phyloP scores from a whole-genome alignment of 2,888 invertebrate genomes.

The Ormyrus labotus region DNA sequence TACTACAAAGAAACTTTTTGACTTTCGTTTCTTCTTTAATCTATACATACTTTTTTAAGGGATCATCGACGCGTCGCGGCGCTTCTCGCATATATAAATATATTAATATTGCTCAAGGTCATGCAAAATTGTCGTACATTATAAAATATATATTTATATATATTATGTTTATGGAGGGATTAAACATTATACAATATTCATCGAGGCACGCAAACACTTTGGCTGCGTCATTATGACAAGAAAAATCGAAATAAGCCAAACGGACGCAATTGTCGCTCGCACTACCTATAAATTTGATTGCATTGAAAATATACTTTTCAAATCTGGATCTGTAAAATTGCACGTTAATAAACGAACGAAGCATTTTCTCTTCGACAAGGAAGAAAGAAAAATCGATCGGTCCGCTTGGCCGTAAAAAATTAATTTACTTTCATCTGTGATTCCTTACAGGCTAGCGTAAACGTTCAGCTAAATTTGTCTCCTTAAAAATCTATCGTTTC shows the following conservation, averaged over 20 bases:
- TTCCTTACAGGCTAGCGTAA: conserved; percentile 47
- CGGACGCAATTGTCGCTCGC: conserved; percentile 10
- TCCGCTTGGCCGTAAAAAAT: conserved; percentile 46
- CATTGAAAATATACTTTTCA: conserved; percentile 33
- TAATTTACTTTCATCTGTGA: conserved; percentile 48
- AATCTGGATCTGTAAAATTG: conserved; percentile 31
- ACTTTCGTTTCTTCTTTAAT: conserved; percentile 10
- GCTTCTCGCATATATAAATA: conserved; percentile 61
- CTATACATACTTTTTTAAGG: conserved; percentile 19
- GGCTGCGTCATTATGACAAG: conserved; percentile 50
- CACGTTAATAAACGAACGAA: conserved; percentile 45
- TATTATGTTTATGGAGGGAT: conserved; percentile 69
- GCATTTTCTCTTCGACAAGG: conserved; percentile 17
- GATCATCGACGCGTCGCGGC: conserved; percentile 45
- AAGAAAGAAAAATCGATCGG: conserved; percentile 23
- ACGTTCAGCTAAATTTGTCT: conserved; percentile 50
- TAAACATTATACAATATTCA: conserved; percentile 55
- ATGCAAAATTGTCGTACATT: conserved; percentile 70
- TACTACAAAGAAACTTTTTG: conserved; percentile 51
- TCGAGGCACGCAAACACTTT: conserved; percentile 54
- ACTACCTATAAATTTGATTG: conserved; percentile 31
- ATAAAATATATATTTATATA: conserved; percentile 67
- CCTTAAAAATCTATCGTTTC: conserved; percentile 51
- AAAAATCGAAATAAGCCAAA: conserved; percentile 50
- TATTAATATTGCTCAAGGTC: conserved; percentile 72